A percentile compares a stretch with the other conserved stretches of the same genome.
These are phyloP conservation scores for Dasysyrphus albostriatus DNA, from an alignment of 2,888 invertebrate species.

Conservation along the genomic window DNA sequence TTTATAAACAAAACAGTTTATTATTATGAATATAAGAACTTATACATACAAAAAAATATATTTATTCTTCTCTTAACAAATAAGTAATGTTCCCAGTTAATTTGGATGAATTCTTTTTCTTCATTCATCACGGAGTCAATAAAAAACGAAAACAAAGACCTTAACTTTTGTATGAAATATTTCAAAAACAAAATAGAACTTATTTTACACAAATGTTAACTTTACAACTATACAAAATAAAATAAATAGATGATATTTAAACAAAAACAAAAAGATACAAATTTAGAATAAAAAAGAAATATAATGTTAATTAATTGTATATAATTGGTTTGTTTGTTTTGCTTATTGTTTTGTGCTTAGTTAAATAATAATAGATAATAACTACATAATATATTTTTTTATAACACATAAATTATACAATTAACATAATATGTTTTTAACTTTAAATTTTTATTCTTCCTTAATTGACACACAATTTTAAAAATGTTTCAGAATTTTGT, in stretches of 20 bases:
- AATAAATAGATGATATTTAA: slow-evolving; percentile 23
- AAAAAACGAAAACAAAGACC: slow-evolving; percentile 11
- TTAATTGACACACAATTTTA: slow-evolving; percentile 69
- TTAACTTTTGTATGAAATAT: slow-evolving; percentile 2
- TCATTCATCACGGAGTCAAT: slow-evolving; percentile 24
- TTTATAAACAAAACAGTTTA: slow-evolving; percentile 49
- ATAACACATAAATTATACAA: slow-evolving; percentile 58
- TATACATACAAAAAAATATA: slow-evolving; percentile 14
- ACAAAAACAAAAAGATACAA: slow-evolving; percentile 4
- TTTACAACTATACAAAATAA: slow-evolving; percentile 52
- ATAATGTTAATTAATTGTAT: not conserved
- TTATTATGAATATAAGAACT: slow-evolving; percentile 14
- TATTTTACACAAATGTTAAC: slow-evolving; percentile 9
- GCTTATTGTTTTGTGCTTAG: slow-evolving; percentile 62
- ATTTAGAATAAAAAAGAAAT: slow-evolving; percentile 18
- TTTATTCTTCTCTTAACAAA: slow-evolving; percentile 36
- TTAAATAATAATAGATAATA: slow-evolving; percentile 56
- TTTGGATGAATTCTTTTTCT: slow-evolving; percentile 12
- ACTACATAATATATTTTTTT: slow-evolving; percentile 27
- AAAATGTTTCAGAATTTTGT: slow-evolving; percentile 27
- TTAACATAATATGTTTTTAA: slow-evolving; percentile 38
- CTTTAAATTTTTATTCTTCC: slow-evolving; percentile 33
- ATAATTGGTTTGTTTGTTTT: slow-evolving; percentile 62
- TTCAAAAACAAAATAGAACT: slow-evolving; percentile 37
- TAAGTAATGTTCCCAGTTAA: slow-evolving; percentile 40